phyloP scores from a whole-genome alignment of 2,797 vertebrate genomes.

The Spea hammondii region DNA sequence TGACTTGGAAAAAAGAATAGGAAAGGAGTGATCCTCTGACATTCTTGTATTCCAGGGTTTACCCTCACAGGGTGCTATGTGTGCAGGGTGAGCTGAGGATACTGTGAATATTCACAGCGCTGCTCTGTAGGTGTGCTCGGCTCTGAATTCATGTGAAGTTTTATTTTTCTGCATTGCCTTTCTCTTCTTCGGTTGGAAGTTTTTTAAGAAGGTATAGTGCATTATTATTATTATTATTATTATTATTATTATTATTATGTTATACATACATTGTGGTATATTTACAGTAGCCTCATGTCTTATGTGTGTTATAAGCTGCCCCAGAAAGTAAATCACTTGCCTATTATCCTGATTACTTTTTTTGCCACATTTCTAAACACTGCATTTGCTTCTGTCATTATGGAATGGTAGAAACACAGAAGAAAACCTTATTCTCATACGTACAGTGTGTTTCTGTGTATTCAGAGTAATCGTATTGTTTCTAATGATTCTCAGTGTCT shows the following conservation, averaged over 20 bases:
- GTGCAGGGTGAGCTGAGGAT: background rate
- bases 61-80: background rate
- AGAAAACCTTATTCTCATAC: too few species aligned
- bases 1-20: background rate
- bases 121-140: background rate
- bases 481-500: too few species aligned
- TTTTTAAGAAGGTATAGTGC: slow-evolving; percentile 16
- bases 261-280: background rate
- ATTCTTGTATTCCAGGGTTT: background rate
- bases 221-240: background rate
- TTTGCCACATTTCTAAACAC: too few species aligned
- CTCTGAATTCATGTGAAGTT: slow-evolving; percentile 9
- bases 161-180: background rate
- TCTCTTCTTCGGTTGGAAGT: background rate
- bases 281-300: background rate
- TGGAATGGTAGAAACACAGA: too few species aligned
- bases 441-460: too few species aligned
- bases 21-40: background rate
- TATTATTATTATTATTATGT: background rate
- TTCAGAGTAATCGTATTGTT: too few species aligned
- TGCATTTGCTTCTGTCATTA: too few species aligned
- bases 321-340: too few species aligned
- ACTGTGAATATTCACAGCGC: background rate
- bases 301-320: background rate
- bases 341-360: too few species aligned